Conservation (phyloP, 2,888 invertebrate species). For the Cantharis nigra region DNA sequence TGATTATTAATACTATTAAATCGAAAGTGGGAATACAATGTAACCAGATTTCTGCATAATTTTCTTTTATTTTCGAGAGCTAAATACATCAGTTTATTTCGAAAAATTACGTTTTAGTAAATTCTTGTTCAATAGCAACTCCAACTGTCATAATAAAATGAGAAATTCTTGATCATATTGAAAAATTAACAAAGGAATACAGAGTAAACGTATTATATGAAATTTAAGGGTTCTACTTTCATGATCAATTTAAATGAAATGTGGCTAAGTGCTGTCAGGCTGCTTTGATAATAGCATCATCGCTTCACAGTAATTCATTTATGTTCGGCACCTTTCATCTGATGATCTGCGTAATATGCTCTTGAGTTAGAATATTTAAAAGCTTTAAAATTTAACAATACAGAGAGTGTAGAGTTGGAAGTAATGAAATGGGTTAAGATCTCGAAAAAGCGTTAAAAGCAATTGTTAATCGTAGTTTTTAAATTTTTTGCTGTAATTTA, state of each 20-base stretch:
- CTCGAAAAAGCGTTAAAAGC: background rate
- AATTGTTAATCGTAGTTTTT: background rate
- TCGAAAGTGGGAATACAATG: background rate
- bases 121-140: background rate
- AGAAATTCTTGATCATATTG: background rate
- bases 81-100: background rate
- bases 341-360: constrained; percentile 38
- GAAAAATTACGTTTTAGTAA: background rate
- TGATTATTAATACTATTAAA: background rate
- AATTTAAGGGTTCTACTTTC: constrained; percentile 18
- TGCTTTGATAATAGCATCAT: constrained; percentile 45
- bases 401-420: constrained; percentile 3
- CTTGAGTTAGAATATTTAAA: constrained; percentile 25
- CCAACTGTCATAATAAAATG: background rate
- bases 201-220: constrained; percentile 10
- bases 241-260: constrained; percentile 33
- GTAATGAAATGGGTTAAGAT: background rate
- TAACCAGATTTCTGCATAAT: background rate
- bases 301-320: constrained; percentile 45
- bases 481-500: background rate
- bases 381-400: constrained; percentile 18
- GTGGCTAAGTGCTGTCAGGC: constrained; percentile 43
- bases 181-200: constrained; percentile 5
- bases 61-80: background rate
- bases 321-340: constrained; percentile 44